Evolutionary conservation across 1,140 invertebrate species (phyloP), one percentile per base, ranked within the genome.

Genomic region (Parapsyche elsis): DNA sequence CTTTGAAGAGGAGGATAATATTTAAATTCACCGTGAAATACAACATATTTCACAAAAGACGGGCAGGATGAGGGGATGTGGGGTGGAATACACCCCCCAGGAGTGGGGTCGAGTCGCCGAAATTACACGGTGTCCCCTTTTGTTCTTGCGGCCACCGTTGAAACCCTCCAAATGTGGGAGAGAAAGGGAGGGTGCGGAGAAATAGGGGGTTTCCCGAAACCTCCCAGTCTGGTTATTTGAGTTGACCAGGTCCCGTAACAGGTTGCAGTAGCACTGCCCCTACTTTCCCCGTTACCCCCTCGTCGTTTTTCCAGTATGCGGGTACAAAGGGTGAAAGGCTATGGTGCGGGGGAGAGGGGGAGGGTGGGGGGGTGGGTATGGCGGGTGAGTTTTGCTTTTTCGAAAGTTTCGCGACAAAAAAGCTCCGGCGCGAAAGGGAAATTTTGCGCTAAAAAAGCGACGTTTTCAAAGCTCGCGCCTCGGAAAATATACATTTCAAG

Each of bases 21-120:
- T 73, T 73, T 73, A 73, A 73, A 73, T 73, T 73, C 71, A 19
- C 38, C 71, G 14, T 16, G 71, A 73, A 73, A 73, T n/a, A 38
- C 24, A 12, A 38, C 71, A 73, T 73, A 73, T 73, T 73, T 73
- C 44, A 46, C 71, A 46, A 38, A 38, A 38, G 24, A 73, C 30
- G 64, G 24, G 23, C 2, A 1, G 12, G 12, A 53, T n/a, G n/a
- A n/a, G n/a, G n/a, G n/a, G n/a, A n/a, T n/a, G n/a, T n/a, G 49
- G 10, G 49, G 12, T 1, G 49, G 49, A 12, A 12, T 12, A 7
- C 21, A 14, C 67, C 67, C 12, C 26, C 67, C 5, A 10, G 14
- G 45, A 16, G 30, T 38, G n/a, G 16, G 45, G 71, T 30, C 10
- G 59, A 23, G 23, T 12, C 23, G 14, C 16, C 19, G 5, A 46